Percentiles rank a stretch among this genome's conserved stretches.
phyloP scores from a whole-genome alignment of 2,888 invertebrate genomes.

The Brenthis hecate region DNA sequence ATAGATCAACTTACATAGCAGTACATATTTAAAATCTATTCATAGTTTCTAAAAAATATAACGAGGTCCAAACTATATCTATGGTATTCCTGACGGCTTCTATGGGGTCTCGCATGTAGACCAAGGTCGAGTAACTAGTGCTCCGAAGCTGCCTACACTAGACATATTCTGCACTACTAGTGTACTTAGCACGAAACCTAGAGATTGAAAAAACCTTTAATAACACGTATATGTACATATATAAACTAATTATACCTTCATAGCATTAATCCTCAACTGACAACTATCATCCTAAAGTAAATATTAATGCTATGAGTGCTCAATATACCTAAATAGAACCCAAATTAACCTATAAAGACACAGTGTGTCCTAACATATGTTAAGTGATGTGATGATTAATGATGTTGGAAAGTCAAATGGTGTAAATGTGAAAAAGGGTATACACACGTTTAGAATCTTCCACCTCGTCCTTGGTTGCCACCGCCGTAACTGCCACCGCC shows the following conservation, averaged over 20 bases:
- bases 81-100: slow-evolving; percentile 77
- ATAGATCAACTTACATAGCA: slow-evolving; percentile 79
- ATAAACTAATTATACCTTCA: slow-evolving; percentile 63
- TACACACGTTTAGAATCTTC: slow-evolving; percentile 69
- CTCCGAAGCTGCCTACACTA: slow-evolving; percentile 83
- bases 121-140: slow-evolving; percentile 79
- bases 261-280: slow-evolving; percentile 75
- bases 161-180: slow-evolving; percentile 80
- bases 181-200: slow-evolving; percentile 83
- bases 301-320: slow-evolving; percentile 77
- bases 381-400: slow-evolving; percentile 29
- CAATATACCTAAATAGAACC: slow-evolving; percentile 29
- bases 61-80: slow-evolving; percentile 71
- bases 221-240: slow-evolving; percentile 53
- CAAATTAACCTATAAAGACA: slow-evolving; percentile 26
- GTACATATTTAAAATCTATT: slow-evolving; percentile 73
- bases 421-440: slow-evolving; percentile 30
- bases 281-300: slow-evolving; percentile 49
- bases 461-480: slow-evolving; percentile 60
- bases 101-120: slow-evolving; percentile 78
- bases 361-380: slow-evolving; percentile 29
- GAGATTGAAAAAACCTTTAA: slow-evolving; percentile 80
- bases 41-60: slow-evolving; percentile 57
- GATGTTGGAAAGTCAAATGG: slow-evolving; percentile 16
- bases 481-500: slow-evolving; percentile 67